phyloP scores from a whole-genome alignment of 2,113 vertebrate species.

The Bufo gargarizans region DNA sequence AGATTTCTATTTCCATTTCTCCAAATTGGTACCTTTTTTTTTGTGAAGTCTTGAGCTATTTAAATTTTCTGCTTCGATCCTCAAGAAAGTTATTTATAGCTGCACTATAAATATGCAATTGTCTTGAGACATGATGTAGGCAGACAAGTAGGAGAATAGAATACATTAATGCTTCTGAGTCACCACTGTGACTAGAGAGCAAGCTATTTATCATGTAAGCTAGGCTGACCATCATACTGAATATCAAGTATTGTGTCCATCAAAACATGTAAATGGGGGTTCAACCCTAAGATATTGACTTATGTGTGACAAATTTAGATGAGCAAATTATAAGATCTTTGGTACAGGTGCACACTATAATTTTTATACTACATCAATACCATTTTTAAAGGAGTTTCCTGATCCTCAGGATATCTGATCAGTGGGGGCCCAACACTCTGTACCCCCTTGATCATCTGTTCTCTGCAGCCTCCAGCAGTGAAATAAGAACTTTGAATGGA shows the following conservation, averaged over 20 bases:
- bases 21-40: background rate
- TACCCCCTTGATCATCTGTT: no score
- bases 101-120: background rate
- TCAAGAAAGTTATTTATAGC: background rate
- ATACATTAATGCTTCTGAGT: background rate
- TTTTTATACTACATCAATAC: no score
- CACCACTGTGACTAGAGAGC: background rate
- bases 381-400: no score
- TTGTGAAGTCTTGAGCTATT: background rate
- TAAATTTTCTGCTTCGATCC: background rate
- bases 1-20: background rate
- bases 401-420: no score
- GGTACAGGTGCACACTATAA: no score
- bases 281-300: no score
- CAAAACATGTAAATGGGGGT: background rate
- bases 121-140: conserved; percentile 6
- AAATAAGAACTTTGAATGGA: no score
- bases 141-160: background rate
- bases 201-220: background rate
- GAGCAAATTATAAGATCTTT: no score
- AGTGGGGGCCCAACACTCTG: no score
- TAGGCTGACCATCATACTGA: background rate
- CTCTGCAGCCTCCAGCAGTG: no score
- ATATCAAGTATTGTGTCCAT: background rate
- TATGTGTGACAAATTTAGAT: no score